Percentiles rank a stretch among this genome's conserved stretches.
Evolutionary conservation across 2,888 invertebrate genomes (phyloP).

Genomic region (Polietes domitor): DNA sequence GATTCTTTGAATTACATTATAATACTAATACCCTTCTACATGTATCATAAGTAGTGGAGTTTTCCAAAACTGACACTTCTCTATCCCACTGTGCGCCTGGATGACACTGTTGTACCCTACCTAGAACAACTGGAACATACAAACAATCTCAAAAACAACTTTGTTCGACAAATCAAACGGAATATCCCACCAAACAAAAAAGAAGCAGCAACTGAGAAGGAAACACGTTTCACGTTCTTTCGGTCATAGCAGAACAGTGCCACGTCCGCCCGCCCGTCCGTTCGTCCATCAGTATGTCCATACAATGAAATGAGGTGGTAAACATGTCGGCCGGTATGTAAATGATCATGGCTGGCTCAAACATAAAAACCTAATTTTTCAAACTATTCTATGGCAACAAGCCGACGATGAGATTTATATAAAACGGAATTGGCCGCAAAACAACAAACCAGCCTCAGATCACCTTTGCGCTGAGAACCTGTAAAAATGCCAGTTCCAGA

Average conservation of each 20-base stretch:
- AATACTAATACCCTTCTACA: too few species aligned
- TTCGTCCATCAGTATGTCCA: neutral
- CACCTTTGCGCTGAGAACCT: constrained; percentile 52
- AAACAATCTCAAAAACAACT: neutral
- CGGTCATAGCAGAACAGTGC: neutral
- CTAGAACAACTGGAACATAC: neutral
- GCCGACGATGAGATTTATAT: constrained; percentile 11
- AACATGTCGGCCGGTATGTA: constrained; percentile 17
- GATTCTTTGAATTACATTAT: too few species aligned
- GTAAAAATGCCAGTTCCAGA: constrained; percentile 24
- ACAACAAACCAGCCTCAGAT: constrained; percentile 23
- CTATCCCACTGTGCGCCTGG: too few species aligned
- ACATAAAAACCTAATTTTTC: constrained; percentile 33
- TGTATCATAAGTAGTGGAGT: too few species aligned
- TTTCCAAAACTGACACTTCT: too few species aligned
- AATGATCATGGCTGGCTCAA: constrained; percentile 3
- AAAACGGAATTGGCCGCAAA: constrained; percentile 31
- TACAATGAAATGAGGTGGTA: neutral
- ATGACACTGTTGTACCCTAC: too few species aligned
- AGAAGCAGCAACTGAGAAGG: neutral
- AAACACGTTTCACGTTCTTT: neutral
- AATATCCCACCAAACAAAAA: neutral
- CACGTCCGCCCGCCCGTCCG: neutral
- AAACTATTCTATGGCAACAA: neutral
- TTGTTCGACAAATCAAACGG: neutral